Conservation (phyloP, 2,888 invertebrate genomes). For the Brenthis daphne region DNA sequence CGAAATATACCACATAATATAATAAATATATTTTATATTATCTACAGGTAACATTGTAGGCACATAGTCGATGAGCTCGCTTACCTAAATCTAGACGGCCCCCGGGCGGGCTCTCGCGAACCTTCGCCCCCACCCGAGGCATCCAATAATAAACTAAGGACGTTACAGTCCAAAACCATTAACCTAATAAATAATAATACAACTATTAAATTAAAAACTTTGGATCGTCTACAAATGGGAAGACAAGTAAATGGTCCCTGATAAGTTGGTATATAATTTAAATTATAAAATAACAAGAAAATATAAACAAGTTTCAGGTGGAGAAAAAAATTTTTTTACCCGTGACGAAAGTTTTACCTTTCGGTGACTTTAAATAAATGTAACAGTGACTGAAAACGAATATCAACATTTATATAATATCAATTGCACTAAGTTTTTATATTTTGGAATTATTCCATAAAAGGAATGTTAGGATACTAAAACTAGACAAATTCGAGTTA, state of each 20-base stretch:
- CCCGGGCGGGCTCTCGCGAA: conserved; percentile 29
- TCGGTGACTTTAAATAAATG: conserved; percentile 25
- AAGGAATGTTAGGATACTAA: conserved; percentile 74
- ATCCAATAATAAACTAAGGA: conserved; percentile 25
- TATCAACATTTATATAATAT: conserved; percentile 60
- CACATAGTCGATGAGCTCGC: conserved; percentile 77
- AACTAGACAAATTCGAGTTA: conserved; percentile 77
- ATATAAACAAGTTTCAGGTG: conserved; percentile 33
- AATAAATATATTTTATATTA: conserved; percentile 59
- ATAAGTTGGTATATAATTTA: conserved; percentile 33
- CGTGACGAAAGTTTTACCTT: conserved; percentile 31
- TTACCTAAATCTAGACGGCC: conserved; percentile 52
- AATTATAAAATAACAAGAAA: conserved; percentile 33
- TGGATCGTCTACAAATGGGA: conserved; percentile 73
- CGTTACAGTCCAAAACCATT: conserved; percentile 44
- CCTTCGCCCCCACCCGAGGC: not conserved
- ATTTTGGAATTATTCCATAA: conserved; percentile 73
- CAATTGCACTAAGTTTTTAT: conserved; percentile 68
- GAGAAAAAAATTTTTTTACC: conserved; percentile 31
- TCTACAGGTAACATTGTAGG: conserved; percentile 82
- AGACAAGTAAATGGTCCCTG: conserved; percentile 74
- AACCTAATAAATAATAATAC: conserved; percentile 71
- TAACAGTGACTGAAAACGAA: conserved; percentile 31
- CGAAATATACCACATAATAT: conserved; percentile 58
- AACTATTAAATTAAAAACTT: conserved; percentile 65